phyloP scores from a whole-genome alignment of 2,888 invertebrate genomes.

The Pseudeuparius sepicola region DNA sequence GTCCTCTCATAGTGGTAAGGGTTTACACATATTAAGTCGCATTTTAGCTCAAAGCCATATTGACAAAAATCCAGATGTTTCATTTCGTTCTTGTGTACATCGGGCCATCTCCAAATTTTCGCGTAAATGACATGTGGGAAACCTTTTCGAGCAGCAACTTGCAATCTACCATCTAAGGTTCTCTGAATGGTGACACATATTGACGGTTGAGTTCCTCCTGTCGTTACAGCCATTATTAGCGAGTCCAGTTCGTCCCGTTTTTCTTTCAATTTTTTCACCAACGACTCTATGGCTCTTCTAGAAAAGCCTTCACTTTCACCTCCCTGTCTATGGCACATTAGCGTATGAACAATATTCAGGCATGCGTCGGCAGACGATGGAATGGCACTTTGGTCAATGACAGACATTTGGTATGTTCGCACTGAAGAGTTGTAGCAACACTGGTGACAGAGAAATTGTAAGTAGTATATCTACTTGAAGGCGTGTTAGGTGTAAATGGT shows the following conservation, averaged over 20 bases:
- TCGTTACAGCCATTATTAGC: slow-evolving; percentile 92
- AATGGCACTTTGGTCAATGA: slow-evolving; percentile 62
- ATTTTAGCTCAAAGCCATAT: slow-evolving; percentile 97
- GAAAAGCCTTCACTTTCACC: slow-evolving; percentile 97
- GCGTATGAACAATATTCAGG: slow-evolving; percentile 93
- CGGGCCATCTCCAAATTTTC: slow-evolving; percentile 98
- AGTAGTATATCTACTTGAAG: too few relatives aligned
- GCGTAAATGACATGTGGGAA: slow-evolving; percentile 99
- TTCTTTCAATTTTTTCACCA: slow-evolving; percentile 98
- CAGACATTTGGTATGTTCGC: too few relatives aligned
- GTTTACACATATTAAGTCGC: slow-evolving; percentile 98
- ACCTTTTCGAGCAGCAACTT: slow-evolving; percentile 97
- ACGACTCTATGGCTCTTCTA: slow-evolving; percentile 94
- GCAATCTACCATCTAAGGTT: slow-evolving; percentile 79
- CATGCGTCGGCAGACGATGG: slow-evolving; percentile 97
- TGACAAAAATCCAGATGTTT: slow-evolving; percentile 96
- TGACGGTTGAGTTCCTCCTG: slow-evolving; percentile 92
- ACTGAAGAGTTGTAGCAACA: too few relatives aligned
- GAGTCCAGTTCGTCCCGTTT: slow-evolving; percentile 96
- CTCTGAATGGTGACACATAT: slow-evolving; percentile 99
- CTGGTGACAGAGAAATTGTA: too few relatives aligned
- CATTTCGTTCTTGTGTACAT: slow-evolving; percentile 96
- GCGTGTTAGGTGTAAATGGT: too few relatives aligned
- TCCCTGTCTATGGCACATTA: slow-evolving; percentile 98
- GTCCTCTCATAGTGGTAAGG: slow-evolving; percentile 99